Percentiles rank a stretch among this genome's conserved stretches.
phyloP scores from a whole-genome alignment of 2,888 invertebrate species.

The Priocnemis perturbator region DNA sequence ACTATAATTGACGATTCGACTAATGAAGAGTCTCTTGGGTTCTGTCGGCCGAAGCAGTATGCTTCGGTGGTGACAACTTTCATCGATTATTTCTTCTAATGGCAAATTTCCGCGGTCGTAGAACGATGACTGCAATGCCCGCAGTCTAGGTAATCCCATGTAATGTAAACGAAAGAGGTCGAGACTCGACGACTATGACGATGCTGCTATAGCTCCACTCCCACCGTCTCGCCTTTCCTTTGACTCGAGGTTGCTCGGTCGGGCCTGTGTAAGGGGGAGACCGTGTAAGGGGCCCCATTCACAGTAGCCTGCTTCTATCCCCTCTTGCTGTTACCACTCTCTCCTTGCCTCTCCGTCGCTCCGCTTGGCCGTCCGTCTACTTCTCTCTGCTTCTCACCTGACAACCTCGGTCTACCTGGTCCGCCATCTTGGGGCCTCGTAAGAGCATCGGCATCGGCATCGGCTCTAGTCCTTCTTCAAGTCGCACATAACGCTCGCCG shows the following conservation, averaged over 20 bases:
- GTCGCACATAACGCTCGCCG: constrained; percentile 39
- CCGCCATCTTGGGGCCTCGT: constrained; percentile 62
- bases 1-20: too few relatives aligned
- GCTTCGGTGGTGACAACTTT: too few relatives aligned
- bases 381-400: constrained; percentile 44
- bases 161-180: too few relatives aligned
- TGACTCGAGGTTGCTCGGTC: not conserved
- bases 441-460: too few relatives aligned
- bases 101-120: too few relatives aligned
- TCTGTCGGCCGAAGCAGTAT: too few relatives aligned
- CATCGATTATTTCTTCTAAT: too few relatives aligned
- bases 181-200: not conserved
- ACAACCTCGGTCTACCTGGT: constrained; percentile 55
- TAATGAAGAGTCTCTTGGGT: too few relatives aligned
- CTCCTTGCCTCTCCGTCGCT: constrained; percentile 9
- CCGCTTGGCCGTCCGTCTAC: not conserved
- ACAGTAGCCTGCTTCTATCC: constrained; percentile 25
- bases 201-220: not conserved
- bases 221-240: not conserved
- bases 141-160: too few relatives aligned
- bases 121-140: too few relatives aligned
- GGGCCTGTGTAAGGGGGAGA: too few relatives aligned
- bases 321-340: constrained; percentile 17
- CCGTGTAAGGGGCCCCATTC: constrained; percentile 44
- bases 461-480: constrained; percentile 41